phyloP scores from a whole-genome alignment of 2,888 invertebrate genomes.

The Trichogramma evanescens region DNA sequence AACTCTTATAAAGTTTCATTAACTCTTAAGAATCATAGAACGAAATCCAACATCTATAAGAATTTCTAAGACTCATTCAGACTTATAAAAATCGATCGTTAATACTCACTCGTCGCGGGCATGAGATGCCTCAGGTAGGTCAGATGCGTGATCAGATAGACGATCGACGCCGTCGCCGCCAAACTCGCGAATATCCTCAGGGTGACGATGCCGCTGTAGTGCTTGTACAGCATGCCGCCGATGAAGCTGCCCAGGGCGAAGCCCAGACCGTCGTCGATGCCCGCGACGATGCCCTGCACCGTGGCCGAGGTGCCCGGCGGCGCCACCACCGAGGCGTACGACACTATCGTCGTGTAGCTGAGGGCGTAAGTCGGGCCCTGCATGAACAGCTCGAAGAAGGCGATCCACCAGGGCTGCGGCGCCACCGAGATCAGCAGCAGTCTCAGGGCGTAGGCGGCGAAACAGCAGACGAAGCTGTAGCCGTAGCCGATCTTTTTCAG shows the following conservation, averaged over 20 bases:
- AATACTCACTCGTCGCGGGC: conserved; percentile 31
- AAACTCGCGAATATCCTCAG: conserved; percentile 51
- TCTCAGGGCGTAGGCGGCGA: conserved; percentile 68
- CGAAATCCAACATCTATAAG: no score
- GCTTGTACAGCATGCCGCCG: conserved; percentile 64
- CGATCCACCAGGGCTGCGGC: conserved; percentile 73
- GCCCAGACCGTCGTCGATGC: conserved; percentile 81
- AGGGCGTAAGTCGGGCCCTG: conserved; percentile 84
- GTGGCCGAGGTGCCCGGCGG: conserved; percentile 73
- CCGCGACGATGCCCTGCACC: conserved; percentile 77
- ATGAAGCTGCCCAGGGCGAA: conserved; percentile 69
- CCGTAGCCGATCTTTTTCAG: conserved; percentile 73
- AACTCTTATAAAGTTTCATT: no score
- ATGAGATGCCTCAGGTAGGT: conserved; percentile 39
- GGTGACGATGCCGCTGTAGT: conserved; percentile 56
- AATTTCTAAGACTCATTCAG: no score
- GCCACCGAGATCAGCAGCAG: conserved; percentile 70
- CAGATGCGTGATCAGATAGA: conserved; percentile 47
- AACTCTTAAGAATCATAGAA: no score
- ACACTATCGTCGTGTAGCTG: conserved; percentile 74
- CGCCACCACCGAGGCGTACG: conserved; percentile 53
- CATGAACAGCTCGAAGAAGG: conserved; percentile 71
- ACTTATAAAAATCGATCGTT: no score
- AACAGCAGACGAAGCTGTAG: conserved; percentile 68
- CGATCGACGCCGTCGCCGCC: conserved; percentile 46